Evolutionary conservation across 2,888 invertebrate species (phyloP), one percentile per base, ranked within the genome.

Genomic region (Microchrysa polita): DNA sequence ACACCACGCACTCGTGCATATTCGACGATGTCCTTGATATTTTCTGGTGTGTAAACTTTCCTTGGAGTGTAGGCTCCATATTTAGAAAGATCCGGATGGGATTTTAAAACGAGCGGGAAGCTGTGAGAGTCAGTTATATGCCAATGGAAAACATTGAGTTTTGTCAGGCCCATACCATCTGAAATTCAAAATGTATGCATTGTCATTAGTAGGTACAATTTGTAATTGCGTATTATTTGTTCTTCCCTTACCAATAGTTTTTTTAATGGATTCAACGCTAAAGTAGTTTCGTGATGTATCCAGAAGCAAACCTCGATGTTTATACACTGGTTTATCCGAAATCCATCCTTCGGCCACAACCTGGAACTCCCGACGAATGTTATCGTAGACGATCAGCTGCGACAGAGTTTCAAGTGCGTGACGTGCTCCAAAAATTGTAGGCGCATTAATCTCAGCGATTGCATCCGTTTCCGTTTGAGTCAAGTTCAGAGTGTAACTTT

Each of bases 61-160:
- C 88, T 87, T 59, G 92, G 89, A 0, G 91, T 88, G 80, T 93
- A 93, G 5, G 96, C 93, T 1, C 98, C 97, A 18, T 91, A 87
- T 77, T 89, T 89, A 2, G 91, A 87, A 12, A 95, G 83, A 60
- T 92, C 87, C 0, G 94, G 94, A 76, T 88, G 88, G n/a, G 89
- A 89, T 79, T 88, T 88, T 0, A 93, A 90, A 73, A 92, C 91
- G 80, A 95, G 92, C 0, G 98, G 97, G 82, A 97, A 98, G 79
- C 97, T 96, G 77, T 97, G 96, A 18, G 94, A 93, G 84, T 98
- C 98, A 0, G 94, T 94, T 71, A 95, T 93, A 80, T 95, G 94
- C 97, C 97, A 97, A 81, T 98, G 97, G 86, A 98, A 93, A 0
- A 94, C 93, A 82, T 97, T 98, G 79, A 97, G 81, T 83, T 97